Evolutionary conservation across 2,888 invertebrate genomes (phyloP), one percentile per base, ranked within the genome.

Genomic region (Limnephilus auricula): DNA sequence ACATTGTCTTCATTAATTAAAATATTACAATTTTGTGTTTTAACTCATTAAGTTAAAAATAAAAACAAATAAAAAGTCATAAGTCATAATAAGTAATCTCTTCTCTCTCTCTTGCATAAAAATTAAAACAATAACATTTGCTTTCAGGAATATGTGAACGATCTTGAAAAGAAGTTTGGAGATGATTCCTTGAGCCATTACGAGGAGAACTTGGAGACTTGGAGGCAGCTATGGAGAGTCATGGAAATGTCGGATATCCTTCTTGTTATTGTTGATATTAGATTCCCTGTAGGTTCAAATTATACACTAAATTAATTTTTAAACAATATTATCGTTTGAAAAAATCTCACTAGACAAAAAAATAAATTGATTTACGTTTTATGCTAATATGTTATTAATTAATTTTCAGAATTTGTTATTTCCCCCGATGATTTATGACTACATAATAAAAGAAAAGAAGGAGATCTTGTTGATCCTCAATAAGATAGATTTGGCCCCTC

Each of bases 171-270:
- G 10, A 96, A 96, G 0, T 97, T 96, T 92, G 95, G 96, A 32
- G 96, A 96, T 94, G 96, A 96, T 92, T 96, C 97, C 6, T 95
- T 99, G 93, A 98, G 99, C 88, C 98, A 98, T 94, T 99, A 99
- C 94, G 99, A 99, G 94, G 94, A 99, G 92, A 99, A 99, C 95
- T 95, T 99, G 93, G 99, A 99, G 95, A 99, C 99, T 0, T 99
- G 99, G 99, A 95, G 99, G 25, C 99, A 99, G 94, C 94, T 99
- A 92, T 99, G 99, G 99, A 95, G 99, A 80, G 99, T 99, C 0
- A 94, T 99, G 10, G 99, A 99, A 95, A 98, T 99, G 97, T 98
- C 99, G 0, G 99, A 99, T 94, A 96, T 99, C 45, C 94, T 99
- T 25, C 95, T 99, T 18, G 96, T 98, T 13, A 98, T 99, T 92